Evolutionary conservation across 1,140 invertebrate species (phyloP).

Genomic region (Ectropis grisescens): DNA sequence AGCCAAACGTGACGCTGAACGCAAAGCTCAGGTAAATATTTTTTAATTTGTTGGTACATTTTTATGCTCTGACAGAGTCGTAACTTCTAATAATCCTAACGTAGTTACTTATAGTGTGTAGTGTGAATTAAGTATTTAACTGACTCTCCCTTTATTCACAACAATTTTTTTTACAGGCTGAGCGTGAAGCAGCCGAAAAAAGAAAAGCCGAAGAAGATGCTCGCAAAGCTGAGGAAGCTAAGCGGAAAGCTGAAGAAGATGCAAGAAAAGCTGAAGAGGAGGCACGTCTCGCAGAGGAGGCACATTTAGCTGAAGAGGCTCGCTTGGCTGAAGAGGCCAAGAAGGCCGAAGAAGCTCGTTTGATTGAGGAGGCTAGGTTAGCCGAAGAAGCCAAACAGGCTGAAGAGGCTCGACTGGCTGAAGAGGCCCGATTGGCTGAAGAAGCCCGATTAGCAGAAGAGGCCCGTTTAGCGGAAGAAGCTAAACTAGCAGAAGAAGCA

Average conservation of each 20-base stretch:
- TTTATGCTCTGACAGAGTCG: too few species aligned
- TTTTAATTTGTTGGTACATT: background rate
- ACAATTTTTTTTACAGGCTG: constrained; percentile 31
- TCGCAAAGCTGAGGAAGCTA: constrained; percentile 57
- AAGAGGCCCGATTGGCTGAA: constrained; percentile 63
- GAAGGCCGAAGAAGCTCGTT: constrained; percentile 59
- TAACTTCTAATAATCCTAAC: too few species aligned
- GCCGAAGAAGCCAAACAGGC: constrained; percentile 29
- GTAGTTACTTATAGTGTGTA: too few species aligned
- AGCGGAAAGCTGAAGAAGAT: constrained; percentile 48
- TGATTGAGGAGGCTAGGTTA: constrained; percentile 36
- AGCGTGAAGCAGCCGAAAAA: constrained; percentile 43
- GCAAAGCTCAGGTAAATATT: constrained; percentile 56
- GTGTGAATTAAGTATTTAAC: too few species aligned
- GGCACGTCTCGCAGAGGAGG: constrained; percentile 65
- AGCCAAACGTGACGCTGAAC: constrained; percentile 61
- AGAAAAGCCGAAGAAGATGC: constrained; percentile 64
- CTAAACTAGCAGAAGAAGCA: constrained; percentile 67
- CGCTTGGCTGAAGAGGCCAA: constrained; percentile 59
- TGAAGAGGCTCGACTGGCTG: constrained; percentile 40
- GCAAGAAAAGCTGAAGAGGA: constrained; percentile 63
- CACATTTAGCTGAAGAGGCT: constrained; percentile 62
- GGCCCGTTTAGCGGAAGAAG: constrained; percentile 64
- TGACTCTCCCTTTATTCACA: too few species aligned
- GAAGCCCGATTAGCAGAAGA: constrained; percentile 68